Evolutionary conservation across 2,888 invertebrate species (phyloP).

Genomic region (Crioceris asparagi): DNA sequence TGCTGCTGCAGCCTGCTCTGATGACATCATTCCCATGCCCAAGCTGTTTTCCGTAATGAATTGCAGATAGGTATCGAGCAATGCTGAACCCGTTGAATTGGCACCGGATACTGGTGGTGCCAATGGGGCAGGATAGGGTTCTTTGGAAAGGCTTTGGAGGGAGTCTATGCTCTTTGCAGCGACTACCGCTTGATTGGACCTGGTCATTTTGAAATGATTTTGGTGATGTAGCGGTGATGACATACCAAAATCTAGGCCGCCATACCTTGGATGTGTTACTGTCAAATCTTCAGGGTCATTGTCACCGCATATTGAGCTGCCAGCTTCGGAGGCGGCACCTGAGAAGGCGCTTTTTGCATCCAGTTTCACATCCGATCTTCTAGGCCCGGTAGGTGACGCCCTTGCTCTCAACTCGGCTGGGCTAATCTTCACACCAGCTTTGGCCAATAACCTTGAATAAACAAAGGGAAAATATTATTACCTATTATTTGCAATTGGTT

Average conservation of each 20-base stretch:
- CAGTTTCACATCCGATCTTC: constrained; percentile 64
- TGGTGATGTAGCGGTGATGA: constrained; percentile 42
- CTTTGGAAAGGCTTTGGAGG: constrained; percentile 51
- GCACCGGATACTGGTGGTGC: constrained; percentile 35
- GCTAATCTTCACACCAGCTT: constrained; percentile 79
- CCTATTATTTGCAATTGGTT: no score
- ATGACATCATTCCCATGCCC: constrained; percentile 50
- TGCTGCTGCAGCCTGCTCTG: constrained; percentile 58
- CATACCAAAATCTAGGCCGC: constrained; percentile 29
- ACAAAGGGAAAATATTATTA: constrained; percentile 1
- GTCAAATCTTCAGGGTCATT: constrained; percentile 79
- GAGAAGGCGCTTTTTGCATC: constrained; percentile 60
- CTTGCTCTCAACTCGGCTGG: constrained; percentile 74
- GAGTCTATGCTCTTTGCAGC: constrained; percentile 57
- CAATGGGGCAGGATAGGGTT: constrained; percentile 57
- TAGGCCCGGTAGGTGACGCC: constrained; percentile 76
- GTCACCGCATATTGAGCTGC: constrained; percentile 64
- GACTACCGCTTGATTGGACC: constrained; percentile 41
- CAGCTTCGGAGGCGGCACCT: constrained; percentile 57
- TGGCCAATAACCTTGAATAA: constrained; percentile 59
- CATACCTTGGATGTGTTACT: constrained; percentile 43
- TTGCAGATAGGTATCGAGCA: constrained; percentile 80
- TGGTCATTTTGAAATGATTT: constrained; percentile 36
- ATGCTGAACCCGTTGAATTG: constrained; percentile 59
- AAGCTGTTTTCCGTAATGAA: constrained; percentile 77